phyloP scores from a whole-genome alignment of 30 jellyfish, hydroid and myxozoan genomes.

The Cassiopea andromeda region DNA sequence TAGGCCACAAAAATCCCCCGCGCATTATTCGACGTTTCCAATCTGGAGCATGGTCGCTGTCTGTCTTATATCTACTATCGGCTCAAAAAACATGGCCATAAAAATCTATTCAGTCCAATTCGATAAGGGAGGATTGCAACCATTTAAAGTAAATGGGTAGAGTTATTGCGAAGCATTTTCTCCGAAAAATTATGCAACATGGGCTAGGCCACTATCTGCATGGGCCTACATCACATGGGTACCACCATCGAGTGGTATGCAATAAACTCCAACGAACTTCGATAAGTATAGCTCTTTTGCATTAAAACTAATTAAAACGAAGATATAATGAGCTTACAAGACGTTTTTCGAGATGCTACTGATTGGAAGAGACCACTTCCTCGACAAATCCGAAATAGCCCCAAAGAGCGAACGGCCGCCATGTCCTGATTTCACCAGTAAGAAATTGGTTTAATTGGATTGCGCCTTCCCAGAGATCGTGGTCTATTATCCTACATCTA shows the following conservation, averaged over 20 bases:
- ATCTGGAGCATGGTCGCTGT: not conserved
- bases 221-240: not conserved
- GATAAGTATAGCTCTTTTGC: not conserved
- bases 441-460: not conserved
- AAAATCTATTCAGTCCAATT: too few relatives aligned
- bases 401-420: constrained; percentile 74
- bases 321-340: constrained; percentile 16
- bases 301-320: too few relatives aligned
- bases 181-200: not conserved
- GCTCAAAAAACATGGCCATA: too few relatives aligned
- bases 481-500: too few relatives aligned
- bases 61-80: too few relatives aligned
- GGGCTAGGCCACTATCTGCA: not conserved
- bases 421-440: constrained; percentile 39
- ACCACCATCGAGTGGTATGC: not conserved
- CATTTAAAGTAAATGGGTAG: too few relatives aligned
- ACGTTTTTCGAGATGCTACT: not conserved
- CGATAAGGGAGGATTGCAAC: too few relatives aligned
- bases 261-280: not conserved
- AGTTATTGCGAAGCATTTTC: not conserved
- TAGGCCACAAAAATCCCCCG: not conserved
- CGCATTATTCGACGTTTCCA: not conserved
- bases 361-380: constrained; percentile 26
- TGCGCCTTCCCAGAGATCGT: constrained; percentile 27
- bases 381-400: constrained; percentile 39